phyloP scores from a whole-genome alignment of 2,888 invertebrate genomes.

The Conchocele bisecta region DNA sequence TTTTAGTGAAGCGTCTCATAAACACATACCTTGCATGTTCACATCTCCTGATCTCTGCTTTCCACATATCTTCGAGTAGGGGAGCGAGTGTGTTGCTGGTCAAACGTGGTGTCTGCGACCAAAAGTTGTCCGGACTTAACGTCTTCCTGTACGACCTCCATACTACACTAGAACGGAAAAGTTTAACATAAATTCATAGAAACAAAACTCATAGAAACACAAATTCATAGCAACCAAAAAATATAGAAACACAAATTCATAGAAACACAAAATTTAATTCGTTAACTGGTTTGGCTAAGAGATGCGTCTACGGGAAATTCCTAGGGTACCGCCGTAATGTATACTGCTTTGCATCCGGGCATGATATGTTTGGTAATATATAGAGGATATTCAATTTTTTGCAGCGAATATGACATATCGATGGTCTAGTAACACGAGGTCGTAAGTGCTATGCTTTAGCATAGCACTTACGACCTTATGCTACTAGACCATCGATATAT shows the following conservation, averaged over 20 bases:
- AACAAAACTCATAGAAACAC: background rate
- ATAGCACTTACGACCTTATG: too few species aligned
- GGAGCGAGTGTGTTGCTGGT: constrained; percentile 38
- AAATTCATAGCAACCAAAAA: background rate
- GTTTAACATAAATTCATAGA: background rate
- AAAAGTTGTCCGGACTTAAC: constrained; percentile 28
- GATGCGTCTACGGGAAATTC: too few species aligned
- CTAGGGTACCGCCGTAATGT: too few species aligned
- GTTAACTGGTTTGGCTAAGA: too few species aligned
- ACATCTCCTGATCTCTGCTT: constrained; percentile 34
- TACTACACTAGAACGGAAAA: constrained; percentile 26
- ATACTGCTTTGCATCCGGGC: too few species aligned
- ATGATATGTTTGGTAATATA: too few species aligned
- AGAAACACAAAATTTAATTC: background rate
- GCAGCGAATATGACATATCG: too few species aligned
- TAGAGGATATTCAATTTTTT: too few species aligned
- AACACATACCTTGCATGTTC: constrained; percentile 24
- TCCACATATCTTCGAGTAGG: constrained; percentile 48
- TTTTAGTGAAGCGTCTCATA: too few species aligned
- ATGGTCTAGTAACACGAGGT: too few species aligned
- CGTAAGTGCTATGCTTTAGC: too few species aligned
- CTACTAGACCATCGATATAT: too few species aligned
- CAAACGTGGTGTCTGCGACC: constrained; percentile 37
- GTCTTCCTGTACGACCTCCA: constrained; percentile 31
- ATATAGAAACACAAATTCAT: background rate